These are phyloP conservation scores for Notoglanidium macrostoma DNA, from an alignment of 2,797 vertebrate genomes.

Conservation along the genomic window DNA sequence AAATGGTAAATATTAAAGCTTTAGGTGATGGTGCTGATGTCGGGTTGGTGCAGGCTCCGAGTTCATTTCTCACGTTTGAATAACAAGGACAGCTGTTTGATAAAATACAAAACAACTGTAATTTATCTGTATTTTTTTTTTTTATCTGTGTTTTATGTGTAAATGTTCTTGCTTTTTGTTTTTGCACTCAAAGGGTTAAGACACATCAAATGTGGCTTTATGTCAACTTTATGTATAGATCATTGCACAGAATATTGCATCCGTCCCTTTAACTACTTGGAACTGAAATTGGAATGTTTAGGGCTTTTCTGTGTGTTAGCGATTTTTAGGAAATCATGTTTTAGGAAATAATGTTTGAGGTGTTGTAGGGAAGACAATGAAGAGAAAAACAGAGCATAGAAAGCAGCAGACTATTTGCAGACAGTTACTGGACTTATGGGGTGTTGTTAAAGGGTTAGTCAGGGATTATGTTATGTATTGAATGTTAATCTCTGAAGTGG, in stretches of 20 bases:
- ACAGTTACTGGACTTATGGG: constrained; percentile 73
- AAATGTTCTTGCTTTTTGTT: constrained; percentile 23
- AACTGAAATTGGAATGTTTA: constrained; percentile 39
- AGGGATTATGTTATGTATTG: constrained; percentile 82
- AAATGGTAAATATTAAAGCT: constrained; percentile 14
- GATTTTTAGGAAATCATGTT: constrained; percentile 12
- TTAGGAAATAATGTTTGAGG: constrained; percentile 50
- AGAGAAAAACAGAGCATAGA: constrained; percentile 59
- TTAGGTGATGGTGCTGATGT: constrained; percentile 18
- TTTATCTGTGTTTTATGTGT: background rate
- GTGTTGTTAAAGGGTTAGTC: constrained; percentile 80
- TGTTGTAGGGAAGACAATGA: constrained; percentile 66
- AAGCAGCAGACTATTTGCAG: constrained; percentile 72
- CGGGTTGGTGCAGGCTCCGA: background rate
- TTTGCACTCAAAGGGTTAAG: constrained; percentile 64
- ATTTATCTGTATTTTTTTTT: background rate
- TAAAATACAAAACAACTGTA: background rate
- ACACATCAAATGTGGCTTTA: constrained; percentile 26
- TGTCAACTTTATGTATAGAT: constrained; percentile 31
- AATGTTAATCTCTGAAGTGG: constrained; percentile 74
- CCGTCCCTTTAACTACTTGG: constrained; percentile 59
- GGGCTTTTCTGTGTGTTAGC: constrained; percentile 38
- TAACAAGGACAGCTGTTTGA: constrained; percentile 2
- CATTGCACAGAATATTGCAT: constrained; percentile 29
- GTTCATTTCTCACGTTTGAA: constrained; percentile 27